A percentile compares a stretch with the other conserved stretches of the same genome.
These are phyloP conservation scores for Artibeus lituratus DNA, from an alignment of 2,797 vertebrate species.

Conservation along the genomic window DNA sequence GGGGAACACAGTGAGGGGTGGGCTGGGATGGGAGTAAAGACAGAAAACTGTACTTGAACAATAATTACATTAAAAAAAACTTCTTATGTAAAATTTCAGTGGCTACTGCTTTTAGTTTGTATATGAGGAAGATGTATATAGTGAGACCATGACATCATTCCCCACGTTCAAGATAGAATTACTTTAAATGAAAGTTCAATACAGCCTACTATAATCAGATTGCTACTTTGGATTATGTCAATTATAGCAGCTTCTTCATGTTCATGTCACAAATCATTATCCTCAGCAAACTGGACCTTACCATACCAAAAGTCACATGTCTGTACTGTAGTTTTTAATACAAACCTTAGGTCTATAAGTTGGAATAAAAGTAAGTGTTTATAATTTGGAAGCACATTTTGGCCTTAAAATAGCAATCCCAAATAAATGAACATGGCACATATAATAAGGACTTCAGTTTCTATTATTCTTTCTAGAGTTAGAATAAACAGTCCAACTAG, in stretches of 20 bases:
- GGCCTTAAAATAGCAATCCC: background rate
- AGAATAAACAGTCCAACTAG: background rate
- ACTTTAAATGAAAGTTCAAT: constrained; percentile 56
- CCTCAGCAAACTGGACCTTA: constrained; percentile 43
- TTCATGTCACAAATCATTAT: constrained; percentile 65
- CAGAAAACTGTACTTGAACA: too few relatives aligned
- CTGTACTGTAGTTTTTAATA: background rate
- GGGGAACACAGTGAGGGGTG: too few relatives aligned
- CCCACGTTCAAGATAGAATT: constrained; percentile 60
- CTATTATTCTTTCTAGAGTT: background rate
- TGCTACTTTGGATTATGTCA: constrained; percentile 68
- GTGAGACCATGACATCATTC: constrained; percentile 53
- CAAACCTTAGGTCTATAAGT: background rate
- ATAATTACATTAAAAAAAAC: background rate
- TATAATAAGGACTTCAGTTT: background rate
- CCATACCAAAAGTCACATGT: constrained; percentile 9
- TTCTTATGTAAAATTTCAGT: background rate
- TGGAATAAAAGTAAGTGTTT: background rate
- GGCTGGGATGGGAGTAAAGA: too few relatives aligned
- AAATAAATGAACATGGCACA: background rate
- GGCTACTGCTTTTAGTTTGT: background rate
- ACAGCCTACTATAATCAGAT: constrained; percentile 62
- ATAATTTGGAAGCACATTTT: constrained; percentile 20
- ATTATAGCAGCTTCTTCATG: constrained; percentile 60
- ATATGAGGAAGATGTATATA: background rate